These are phyloP conservation scores for Cyrtodaria siliqua DNA, from an alignment of 2,888 invertebrate genomes.

Conservation along the genomic window DNA sequence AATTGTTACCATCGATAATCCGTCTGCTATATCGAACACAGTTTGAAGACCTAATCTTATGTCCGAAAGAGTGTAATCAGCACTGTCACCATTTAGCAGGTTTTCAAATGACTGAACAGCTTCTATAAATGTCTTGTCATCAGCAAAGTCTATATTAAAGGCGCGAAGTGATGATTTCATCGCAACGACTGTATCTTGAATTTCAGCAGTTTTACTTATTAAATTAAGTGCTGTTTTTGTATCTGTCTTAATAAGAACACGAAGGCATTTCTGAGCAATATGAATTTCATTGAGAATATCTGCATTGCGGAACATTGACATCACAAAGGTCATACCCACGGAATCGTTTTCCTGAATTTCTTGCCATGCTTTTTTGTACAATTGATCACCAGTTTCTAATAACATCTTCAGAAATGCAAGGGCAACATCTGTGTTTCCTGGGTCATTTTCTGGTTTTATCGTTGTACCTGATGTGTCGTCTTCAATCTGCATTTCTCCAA, in stretches of 20 bases:
- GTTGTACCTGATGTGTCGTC: slow-evolving; percentile 1
- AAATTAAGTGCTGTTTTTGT: slow-evolving; percentile 8
- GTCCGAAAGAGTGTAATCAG: slow-evolving; percentile 19
- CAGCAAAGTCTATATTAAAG: slow-evolving; percentile 6
- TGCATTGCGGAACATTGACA: slow-evolving; percentile 30
- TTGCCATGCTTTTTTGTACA: slow-evolving; percentile 5
- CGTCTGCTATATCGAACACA: slow-evolving; percentile 31
- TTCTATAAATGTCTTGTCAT: slow-evolving; percentile 29
- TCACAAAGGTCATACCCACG: slow-evolving; percentile 9
- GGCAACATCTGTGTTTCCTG: neutral
- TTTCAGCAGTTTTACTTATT: slow-evolving; percentile 8
- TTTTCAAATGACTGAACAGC: slow-evolving; percentile 49
- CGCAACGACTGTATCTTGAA: slow-evolving; percentile 11
- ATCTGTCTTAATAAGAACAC: neutral
- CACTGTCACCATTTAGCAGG: slow-evolving; percentile 18
- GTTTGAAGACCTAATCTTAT: slow-evolving; percentile 32
- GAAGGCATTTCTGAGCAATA: slow-evolving; percentile 6
- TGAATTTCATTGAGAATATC: slow-evolving; percentile 3
- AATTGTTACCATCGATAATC: slow-evolving; percentile 17
- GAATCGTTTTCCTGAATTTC: slow-evolving; percentile 5
- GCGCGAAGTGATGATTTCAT: slow-evolving; percentile 20
- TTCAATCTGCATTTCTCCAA: neutral
- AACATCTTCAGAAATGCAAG: slow-evolving; percentile 5
- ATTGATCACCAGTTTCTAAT: neutral
- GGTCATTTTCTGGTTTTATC: slow-evolving; percentile 12